These are phyloP conservation scores for Camelus dromedarius DNA, from an alignment of 2,113 vertebrate species.

Conservation along the genomic window DNA sequence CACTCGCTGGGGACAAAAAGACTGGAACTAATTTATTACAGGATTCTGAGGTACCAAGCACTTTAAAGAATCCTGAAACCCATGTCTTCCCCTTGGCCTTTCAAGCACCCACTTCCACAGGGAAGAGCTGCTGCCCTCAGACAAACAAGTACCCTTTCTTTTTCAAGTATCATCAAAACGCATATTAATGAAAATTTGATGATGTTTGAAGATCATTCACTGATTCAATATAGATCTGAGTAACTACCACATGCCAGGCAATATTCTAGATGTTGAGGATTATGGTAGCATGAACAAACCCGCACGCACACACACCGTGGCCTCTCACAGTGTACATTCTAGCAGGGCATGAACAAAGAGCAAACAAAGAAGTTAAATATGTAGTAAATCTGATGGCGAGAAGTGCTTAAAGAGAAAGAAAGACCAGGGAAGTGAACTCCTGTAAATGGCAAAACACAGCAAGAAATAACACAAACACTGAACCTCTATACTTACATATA, in stretches of 20 bases:
- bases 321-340: neutral
- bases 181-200: constrained; percentile 59
- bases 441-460: neutral
- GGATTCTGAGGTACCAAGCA: constrained; percentile 45
- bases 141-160: constrained; percentile 63
- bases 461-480: neutral
- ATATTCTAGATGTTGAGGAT: neutral
- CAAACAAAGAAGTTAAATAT: neutral
- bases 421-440: neutral
- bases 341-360: neutral
- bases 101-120: constrained; percentile 49
- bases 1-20: neutral
- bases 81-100: constrained; percentile 33
- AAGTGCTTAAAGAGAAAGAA: neutral
- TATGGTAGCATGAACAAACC: neutral
- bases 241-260: neutral
- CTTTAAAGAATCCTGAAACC: neutral
- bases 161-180: constrained; percentile 67
- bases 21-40: neutral
- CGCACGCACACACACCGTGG: too few relatives aligned
- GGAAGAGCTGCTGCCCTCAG: constrained; percentile 61
- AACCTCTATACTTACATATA: neutral
- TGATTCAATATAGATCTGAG: constrained; percentile 47
- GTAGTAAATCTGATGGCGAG: neutral
- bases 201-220: constrained; percentile 48